Evolutionary conservation across 2,113 vertebrate species (phyloP).

Genomic region (Oceanites oceanicus): DNA sequence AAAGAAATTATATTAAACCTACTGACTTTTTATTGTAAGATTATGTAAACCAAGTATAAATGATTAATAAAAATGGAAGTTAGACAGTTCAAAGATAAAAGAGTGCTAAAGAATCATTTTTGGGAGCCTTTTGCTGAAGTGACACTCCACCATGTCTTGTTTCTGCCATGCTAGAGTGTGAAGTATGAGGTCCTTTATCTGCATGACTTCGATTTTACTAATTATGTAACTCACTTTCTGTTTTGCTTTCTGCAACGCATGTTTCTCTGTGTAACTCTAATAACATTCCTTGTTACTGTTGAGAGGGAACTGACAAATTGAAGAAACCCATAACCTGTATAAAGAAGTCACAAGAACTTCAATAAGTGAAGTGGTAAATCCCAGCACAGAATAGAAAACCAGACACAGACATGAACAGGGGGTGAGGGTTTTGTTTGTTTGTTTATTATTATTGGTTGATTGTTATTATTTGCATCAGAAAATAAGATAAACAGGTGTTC

Average conservation of each 20-base stretch:
- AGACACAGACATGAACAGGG: background rate
- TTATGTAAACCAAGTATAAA: background rate
- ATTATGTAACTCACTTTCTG: background rate
- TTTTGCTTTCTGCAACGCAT: background rate
- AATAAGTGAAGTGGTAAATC: background rate
- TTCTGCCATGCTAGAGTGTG: background rate
- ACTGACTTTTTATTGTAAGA: background rate
- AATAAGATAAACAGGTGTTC: background rate
- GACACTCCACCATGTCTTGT: background rate
- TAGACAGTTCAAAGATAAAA: background rate
- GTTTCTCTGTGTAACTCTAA: background rate
- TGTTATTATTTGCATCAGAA: background rate
- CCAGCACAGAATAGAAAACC: background rate
- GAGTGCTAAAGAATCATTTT: background rate
- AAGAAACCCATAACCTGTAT: background rate
- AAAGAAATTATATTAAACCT: background rate
- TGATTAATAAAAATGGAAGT: background rate
- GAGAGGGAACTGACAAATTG: background rate
- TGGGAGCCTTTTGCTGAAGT: background rate
- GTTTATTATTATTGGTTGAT: background rate
- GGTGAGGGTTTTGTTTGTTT: fast-evolving
- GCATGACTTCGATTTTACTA: background rate
- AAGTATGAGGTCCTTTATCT: constrained; percentile 1
- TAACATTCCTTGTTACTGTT: background rate
- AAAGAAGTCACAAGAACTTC: background rate